A percentile compares a stretch with the other conserved stretches of the same genome.
phyloP scores from a whole-genome alignment of 1,140 invertebrate genomes.

The Scaptomyza pallida region DNA sequence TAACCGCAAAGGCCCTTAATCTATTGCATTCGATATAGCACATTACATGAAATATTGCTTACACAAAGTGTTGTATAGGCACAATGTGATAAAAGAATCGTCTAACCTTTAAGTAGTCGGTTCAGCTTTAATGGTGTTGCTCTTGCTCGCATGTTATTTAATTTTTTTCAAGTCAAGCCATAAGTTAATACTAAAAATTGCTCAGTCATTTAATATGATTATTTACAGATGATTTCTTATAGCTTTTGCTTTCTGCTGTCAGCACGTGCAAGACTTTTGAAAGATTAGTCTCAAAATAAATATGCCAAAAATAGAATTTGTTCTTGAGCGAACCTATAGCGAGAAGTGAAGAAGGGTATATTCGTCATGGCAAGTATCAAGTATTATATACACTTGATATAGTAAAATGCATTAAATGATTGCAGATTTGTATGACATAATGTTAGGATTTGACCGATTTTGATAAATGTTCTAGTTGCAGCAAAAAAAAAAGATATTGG shows the following conservation, averaged over 20 bases:
- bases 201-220: slow-evolving; percentile 38
- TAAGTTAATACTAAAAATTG: slow-evolving; percentile 26
- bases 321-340: too few species aligned
- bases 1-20: too few species aligned
- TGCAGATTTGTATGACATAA: too few species aligned
- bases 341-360: too few species aligned
- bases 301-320: background rate
- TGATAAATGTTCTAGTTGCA: too few species aligned
- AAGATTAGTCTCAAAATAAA: background rate
- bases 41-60: background rate
- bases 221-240: slow-evolving; percentile 14
- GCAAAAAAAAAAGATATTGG: too few species aligned
- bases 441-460: too few species aligned
- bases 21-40: too few species aligned
- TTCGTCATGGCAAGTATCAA: too few species aligned
- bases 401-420: too few species aligned
- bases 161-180: slow-evolving; percentile 14
- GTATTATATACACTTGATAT: too few species aligned
- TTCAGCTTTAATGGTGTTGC: background rate
- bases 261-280: slow-evolving; percentile 12
- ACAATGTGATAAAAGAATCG: background rate
- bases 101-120: background rate
- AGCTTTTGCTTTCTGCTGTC: background rate
- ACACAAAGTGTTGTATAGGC: background rate
- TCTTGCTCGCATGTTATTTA: slow-evolving; percentile 8